Evolutionary conservation across 2,888 invertebrate genomes (phyloP).

Genomic region (Drosophila sordidula): DNA sequence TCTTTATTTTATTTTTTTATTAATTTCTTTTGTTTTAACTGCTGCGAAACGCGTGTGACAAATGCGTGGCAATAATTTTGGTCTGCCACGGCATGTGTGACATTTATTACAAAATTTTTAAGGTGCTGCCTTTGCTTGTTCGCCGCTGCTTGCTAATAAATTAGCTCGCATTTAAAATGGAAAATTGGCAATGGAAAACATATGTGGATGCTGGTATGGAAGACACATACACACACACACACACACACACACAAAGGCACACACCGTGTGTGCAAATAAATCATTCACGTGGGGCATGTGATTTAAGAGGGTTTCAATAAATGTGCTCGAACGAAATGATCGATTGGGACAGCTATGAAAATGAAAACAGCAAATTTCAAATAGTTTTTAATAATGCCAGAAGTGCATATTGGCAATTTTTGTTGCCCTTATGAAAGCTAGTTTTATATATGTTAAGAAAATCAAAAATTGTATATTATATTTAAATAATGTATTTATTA

Average conservation of each 20-base stretch:
- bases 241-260: not conserved
- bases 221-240: not conserved
- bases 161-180: slow-evolving; percentile 71
- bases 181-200: slow-evolving; percentile 57
- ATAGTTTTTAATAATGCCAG: not conserved
- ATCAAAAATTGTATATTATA: not conserved
- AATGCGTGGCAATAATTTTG: slow-evolving; percentile 75
- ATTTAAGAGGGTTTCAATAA: slow-evolving; percentile 47
- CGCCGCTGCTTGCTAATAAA: slow-evolving; percentile 61
- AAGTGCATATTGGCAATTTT: not conserved
- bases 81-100: slow-evolving; percentile 65
- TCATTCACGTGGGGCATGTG: slow-evolving; percentile 45
- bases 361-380: not conserved
- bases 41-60: slow-evolving; percentile 55
- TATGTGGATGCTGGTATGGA: slow-evolving; percentile 40
- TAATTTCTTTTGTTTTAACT: slow-evolving; percentile 33
- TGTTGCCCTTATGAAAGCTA: not conserved
- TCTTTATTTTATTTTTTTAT: slow-evolving; percentile 21
- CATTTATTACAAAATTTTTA: slow-evolving; percentile 72
- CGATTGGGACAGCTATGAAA: slow-evolving; percentile 6
- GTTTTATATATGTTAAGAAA: too few species aligned
- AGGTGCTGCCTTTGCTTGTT: slow-evolving; percentile 60
- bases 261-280: slow-evolving; percentile 51
- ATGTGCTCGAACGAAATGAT: slow-evolving; percentile 28
- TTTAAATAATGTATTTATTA: too few species aligned